These are phyloP conservation scores for Drosophila cyrtoloma DNA, from an alignment of 2,888 invertebrate genomes.

Conservation along the genomic window DNA sequence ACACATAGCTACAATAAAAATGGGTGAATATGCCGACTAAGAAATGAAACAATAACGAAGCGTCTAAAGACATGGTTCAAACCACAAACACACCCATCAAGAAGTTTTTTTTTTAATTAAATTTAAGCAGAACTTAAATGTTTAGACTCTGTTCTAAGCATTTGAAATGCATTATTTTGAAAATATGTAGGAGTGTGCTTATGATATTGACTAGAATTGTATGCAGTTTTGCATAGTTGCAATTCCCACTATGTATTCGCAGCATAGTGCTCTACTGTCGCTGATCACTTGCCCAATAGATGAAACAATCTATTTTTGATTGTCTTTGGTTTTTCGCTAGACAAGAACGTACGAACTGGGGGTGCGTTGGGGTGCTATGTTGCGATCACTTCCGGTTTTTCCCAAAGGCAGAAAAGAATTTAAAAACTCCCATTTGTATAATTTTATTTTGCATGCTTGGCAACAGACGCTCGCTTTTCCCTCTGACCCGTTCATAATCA, in stretches of 20 bases:
- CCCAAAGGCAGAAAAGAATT: conserved; percentile 39
- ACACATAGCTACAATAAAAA: not conserved
- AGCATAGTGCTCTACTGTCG: conserved; percentile 38
- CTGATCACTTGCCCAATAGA: conserved; percentile 64
- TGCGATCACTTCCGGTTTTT: conserved; percentile 69
- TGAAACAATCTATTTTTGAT: conserved; percentile 73
- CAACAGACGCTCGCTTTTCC: conserved; percentile 28
- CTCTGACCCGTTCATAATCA: not conserved
- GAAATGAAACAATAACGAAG: not conserved
- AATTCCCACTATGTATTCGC: conserved; percentile 14
- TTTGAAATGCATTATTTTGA: not conserved
- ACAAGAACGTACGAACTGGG: conserved; percentile 10
- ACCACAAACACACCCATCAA: no score
- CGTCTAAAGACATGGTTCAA: not conserved
- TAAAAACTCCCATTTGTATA: conserved; percentile 5
- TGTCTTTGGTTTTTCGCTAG: conserved; percentile 38
- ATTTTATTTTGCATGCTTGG: conserved; percentile 21
- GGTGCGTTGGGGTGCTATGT: conserved; percentile 16
- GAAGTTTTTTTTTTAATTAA: no score
- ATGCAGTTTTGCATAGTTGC: not conserved
- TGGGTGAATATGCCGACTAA: not conserved
- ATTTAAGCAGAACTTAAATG: not conserved
- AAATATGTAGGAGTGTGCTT: not conserved
- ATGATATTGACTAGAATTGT: not conserved
- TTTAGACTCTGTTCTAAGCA: not conserved